phyloP scores from a whole-genome alignment of 2,113 vertebrate genomes.

The Monarcha castaneiventris region DNA sequence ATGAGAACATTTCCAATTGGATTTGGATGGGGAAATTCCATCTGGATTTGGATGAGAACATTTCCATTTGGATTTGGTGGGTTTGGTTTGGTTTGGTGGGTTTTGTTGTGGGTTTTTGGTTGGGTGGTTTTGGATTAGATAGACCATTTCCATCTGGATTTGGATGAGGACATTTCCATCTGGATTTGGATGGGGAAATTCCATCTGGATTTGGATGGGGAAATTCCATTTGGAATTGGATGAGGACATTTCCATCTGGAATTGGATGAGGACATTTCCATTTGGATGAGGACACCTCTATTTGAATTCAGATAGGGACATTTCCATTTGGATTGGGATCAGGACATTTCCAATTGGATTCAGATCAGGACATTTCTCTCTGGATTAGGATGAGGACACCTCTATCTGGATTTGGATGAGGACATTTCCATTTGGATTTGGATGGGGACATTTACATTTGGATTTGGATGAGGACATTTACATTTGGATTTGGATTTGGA shows the following conservation, averaged over 20 bases:
- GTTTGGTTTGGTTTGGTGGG: too few relatives aligned
- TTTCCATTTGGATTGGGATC: accelerated
- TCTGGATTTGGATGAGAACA: background rate
- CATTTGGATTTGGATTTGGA: accelerated
- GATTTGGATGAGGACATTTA: background rate
- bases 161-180: too few relatives aligned
- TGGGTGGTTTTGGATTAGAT: too few relatives aligned
- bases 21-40: accelerated
- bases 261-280: background rate
- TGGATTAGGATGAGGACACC: background rate
- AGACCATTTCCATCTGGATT: too few relatives aligned
- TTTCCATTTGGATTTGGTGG: too few relatives aligned
- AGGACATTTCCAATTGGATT: too few relatives aligned
- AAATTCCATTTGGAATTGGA: too few relatives aligned
- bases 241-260: background rate
- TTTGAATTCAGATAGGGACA: too few relatives aligned
- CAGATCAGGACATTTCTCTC: too few relatives aligned
- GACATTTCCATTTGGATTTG: background rate
- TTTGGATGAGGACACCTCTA: background rate
- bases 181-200: accelerated
- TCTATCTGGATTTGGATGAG: background rate
- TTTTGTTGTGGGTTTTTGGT: too few relatives aligned
- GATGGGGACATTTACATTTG: background rate
- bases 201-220: accelerated
- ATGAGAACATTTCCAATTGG: accelerated